Conservation (phyloP, 35 echinoderm and acorn worm genomes). For the Anneissia japonica region DNA sequence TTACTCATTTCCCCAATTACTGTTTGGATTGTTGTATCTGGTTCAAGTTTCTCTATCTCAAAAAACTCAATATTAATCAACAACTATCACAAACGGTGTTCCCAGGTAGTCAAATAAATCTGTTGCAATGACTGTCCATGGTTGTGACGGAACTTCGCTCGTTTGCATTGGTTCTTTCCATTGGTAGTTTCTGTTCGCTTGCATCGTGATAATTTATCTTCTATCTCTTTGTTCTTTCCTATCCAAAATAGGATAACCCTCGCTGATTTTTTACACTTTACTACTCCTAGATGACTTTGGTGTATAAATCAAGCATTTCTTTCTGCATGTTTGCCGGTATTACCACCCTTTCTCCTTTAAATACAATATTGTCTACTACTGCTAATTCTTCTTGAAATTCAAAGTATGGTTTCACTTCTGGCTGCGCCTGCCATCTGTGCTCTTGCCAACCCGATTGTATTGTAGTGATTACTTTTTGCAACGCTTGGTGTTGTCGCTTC, state of each 20-base stretch:
- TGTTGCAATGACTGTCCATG: slow-evolving; percentile 22
- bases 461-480: slow-evolving; percentile 14
- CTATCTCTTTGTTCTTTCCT: slow-evolving; percentile 38
- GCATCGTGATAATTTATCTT: slow-evolving; percentile 41
- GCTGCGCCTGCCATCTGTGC: not conserved
- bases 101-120: slow-evolving; percentile 59
- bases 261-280: slow-evolving; percentile 39
- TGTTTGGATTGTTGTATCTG: slow-evolving; percentile 14
- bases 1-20: slow-evolving; percentile 32
- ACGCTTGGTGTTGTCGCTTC: slow-evolving; percentile 19
- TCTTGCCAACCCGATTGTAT: not conserved
- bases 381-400: not conserved
- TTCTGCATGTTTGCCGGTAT: not conserved
- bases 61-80: slow-evolving; percentile 72
- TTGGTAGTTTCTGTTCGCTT: slow-evolving; percentile 25
- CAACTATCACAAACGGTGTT: slow-evolving; percentile 22
- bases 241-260: slow-evolving; percentile 41
- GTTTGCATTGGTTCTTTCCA: slow-evolving; percentile 18
- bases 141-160: not conserved
- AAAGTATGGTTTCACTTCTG: not conserved
- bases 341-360: not conserved
- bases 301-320: slow-evolving; percentile 53
- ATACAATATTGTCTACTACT: not conserved
- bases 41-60: slow-evolving; percentile 13
- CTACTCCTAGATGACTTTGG: slow-evolving; percentile 54